Evolutionary conservation across 2,113 vertebrate genomes (phyloP), one percentile per base, ranked within the genome.

Genomic region (Pongo pygmaeus): DNA sequence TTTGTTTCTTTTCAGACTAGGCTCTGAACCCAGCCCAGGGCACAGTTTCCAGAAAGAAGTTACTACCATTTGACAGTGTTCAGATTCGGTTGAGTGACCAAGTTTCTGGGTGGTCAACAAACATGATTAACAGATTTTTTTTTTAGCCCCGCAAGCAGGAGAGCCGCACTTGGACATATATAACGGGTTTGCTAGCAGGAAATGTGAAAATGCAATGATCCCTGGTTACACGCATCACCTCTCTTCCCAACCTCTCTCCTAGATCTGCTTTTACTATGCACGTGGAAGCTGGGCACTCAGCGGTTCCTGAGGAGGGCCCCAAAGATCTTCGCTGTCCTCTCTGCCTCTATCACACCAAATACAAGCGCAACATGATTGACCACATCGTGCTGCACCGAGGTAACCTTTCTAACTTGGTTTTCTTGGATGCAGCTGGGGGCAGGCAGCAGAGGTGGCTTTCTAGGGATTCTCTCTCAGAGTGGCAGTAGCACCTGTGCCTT

Each of bases 331-430:
- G 99, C 96, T 99, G 99, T 97, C 99, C 99, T 67, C 99, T 99
- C 96, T 99, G 99, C 98, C 99, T 99, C 94, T 99, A 99, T 98
- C 99, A 99, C 99, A 99, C 99, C 99, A 99, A 99, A 99, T 99
- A 99, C 98, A 99, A 99, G 98, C 99, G 99, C 98, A 99, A 99
- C 98, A 99, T 99, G 99, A 99, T 99, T 2, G 99, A 99, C 98
- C 99, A 99, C 98, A 99, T 99, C 77, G 99, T 99, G 97, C 99
- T 99, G 97, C 99, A 99, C 98, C 99, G 99, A 99, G 99, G 99
- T 99, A 99, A 98, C 67, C 67, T 8, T 67, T 22, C 9, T 57
- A 6, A 8, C 30, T 43, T 0, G 0, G 8, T 25, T 70, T 40
- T 64, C 46, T 46, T 8, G 61, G 84, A 13, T 52, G 30, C 32